Conservation (phyloP, 2,888 invertebrate species). For the Bimastos eiseni region DNA sequence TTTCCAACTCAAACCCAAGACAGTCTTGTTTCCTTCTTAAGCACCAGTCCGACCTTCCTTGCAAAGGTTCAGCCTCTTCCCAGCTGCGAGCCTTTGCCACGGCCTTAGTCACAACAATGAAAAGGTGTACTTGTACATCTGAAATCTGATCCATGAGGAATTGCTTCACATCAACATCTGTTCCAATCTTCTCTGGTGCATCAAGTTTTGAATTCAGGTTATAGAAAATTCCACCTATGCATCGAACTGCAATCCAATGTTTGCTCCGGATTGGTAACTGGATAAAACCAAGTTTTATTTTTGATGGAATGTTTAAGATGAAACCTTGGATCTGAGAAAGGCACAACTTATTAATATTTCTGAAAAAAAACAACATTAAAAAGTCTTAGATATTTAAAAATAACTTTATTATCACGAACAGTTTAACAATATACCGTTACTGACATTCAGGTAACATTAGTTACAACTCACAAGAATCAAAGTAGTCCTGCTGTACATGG, state of each 20-base stretch:
- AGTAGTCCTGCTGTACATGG: too few relatives aligned
- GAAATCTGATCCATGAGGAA: constrained; percentile 81
- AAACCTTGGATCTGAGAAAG: constrained; percentile 76
- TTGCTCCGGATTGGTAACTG: constrained; percentile 78
- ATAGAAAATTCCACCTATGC: constrained; percentile 79
- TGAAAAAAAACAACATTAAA: constrained; percentile 44
- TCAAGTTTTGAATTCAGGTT: constrained; percentile 92
- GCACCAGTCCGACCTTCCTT: background rate
- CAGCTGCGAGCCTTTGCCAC: constrained; percentile 15
- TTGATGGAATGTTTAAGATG: constrained; percentile 89
- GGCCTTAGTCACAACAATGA: constrained; percentile 72
- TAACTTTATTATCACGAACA: background rate
- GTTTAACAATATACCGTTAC: background rate
- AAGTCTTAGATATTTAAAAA: background rate
- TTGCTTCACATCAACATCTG: constrained; percentile 70
- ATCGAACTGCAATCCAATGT: constrained; percentile 88
- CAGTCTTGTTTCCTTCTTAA: background rate
- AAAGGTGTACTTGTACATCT: constrained; percentile 83
- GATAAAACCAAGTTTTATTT: constrained; percentile 84
- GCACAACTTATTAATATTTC: constrained; percentile 58
- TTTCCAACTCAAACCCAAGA: background rate
- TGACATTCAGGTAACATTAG: background rate
- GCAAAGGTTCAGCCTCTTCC: constrained; percentile 1
- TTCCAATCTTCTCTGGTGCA: constrained; percentile 79
- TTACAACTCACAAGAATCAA: too few relatives aligned